Base-by-base conservation (phyloP, 2,888 invertebrate genomes). In the Limnephilus rhombicus region DNA sequence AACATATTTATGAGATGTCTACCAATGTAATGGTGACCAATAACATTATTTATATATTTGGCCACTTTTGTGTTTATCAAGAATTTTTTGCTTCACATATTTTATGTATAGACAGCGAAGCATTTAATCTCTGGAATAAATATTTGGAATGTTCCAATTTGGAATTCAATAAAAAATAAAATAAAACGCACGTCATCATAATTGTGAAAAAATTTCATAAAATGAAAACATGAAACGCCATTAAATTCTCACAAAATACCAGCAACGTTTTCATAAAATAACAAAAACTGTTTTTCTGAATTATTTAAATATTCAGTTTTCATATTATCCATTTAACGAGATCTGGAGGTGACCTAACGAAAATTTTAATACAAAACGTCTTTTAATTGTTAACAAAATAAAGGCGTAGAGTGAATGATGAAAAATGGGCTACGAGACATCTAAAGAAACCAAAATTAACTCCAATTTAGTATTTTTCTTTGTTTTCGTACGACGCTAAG, bases 391-490 rank as follows among this genome's bases (percentile, higher is more conserved):
- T 86, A 45, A 45, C 29, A 86, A 86, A 49, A 86, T 86, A 86
- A 86, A 86, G 29, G 86, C 49, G 85, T 29, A 45, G 86, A 49
- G 24, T 37, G 41, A 41, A 45, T 13, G 86, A 86, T 86, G 86
- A 86, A 86, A 86, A 86, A 86, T 86, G 86, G 86, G n/a, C 86
- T 49, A 86, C 29, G 86, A 86, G 45, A 86, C 86, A 86, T 86
- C 86, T 86, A 86, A 86, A 86, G 86, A 86, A 86, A 86, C 45
- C 86, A 11, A 86, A 86, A 86, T 86, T 86, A 86, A 86, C 49
- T 86, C 86, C 86, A 86, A 86, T 86, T 86, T 86, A 49, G 86
- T 86, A 86, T 86, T 86, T 86, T 86, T 86, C 88, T 88, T 80
- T 88, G 88, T 53, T 80, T 89, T 80, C 89, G 89, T 37, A 34